Evolutionary conservation across 2,888 invertebrate genomes (phyloP).

Genomic region (Epistrophella euchroma): DNA sequence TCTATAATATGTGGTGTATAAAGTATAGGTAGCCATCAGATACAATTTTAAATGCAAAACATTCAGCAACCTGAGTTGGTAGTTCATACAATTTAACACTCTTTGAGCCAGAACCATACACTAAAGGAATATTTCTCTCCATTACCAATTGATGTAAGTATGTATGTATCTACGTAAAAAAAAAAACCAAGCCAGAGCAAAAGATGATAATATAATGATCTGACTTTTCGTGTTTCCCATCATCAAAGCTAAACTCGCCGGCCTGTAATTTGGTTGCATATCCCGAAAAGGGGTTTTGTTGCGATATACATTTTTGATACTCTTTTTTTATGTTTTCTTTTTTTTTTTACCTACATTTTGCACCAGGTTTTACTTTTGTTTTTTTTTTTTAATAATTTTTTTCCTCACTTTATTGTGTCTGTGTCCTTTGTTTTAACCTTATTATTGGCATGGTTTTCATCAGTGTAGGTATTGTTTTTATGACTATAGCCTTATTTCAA

Average conservation of each 20-base stretch:
- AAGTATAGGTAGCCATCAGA: conserved; percentile 35
- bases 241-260: conserved; percentile 84
- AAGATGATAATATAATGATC: conserved; percentile 77
- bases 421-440: conserved; percentile 72
- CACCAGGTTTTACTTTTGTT: conserved; percentile 47
- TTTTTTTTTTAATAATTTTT: too few relatives aligned
- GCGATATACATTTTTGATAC: conserved; percentile 48
- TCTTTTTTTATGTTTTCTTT: background rate
- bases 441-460: conserved; percentile 54
- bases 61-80: conserved; percentile 69
- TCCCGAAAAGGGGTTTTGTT: conserved; percentile 80
- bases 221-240: conserved; percentile 83
- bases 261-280: conserved; percentile 84
- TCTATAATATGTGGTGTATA: background rate
- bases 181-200: conserved; percentile 36
- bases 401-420: conserved; percentile 72
- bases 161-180: background rate
- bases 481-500: background rate
- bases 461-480: conserved; percentile 37
- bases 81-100: conserved; percentile 60
- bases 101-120: conserved; percentile 59
- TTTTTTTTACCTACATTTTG: conserved; percentile 27
- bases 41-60: conserved; percentile 67
- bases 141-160: conserved; percentile 44
- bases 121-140: conserved; percentile 54